phyloP scores from a whole-genome alignment of 2,113 vertebrate species.

The Dendrocopos noguchii region DNA sequence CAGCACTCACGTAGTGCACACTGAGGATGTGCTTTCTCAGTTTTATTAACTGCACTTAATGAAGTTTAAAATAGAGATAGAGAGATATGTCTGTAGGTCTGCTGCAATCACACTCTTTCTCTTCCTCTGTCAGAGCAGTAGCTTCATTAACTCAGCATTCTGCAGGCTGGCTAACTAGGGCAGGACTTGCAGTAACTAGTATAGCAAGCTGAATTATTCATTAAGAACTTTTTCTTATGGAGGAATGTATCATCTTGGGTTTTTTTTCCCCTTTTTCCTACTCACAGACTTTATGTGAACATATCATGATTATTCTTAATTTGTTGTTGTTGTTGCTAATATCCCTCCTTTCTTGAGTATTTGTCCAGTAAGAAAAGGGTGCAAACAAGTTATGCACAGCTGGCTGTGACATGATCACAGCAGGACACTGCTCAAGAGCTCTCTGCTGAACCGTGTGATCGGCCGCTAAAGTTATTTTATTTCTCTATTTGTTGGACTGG shows the following conservation, averaged over 20 bases:
- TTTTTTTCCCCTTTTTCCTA: not conserved
- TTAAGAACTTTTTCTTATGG: conserved; percentile 19
- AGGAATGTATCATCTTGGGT: not conserved
- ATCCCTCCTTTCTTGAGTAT: not conserved
- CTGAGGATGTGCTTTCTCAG: not conserved
- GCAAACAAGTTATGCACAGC: not conserved
- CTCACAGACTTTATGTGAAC: not conserved
- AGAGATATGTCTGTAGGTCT: not conserved
- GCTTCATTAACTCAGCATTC: conserved; percentile 54
- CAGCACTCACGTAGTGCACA: not conserved
- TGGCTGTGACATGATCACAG: not conserved
- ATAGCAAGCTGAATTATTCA: conserved; percentile 61
- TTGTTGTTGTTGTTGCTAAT: not conserved
- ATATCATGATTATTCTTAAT: not conserved
- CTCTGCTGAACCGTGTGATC: not conserved
- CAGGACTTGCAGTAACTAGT: conserved; percentile 51
- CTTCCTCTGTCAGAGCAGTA: not conserved
- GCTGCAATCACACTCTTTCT: not conserved
- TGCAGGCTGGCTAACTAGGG: conserved; percentile 49
- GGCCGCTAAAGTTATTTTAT: conserved; percentile 4
- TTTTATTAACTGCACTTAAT: conserved; percentile 14
- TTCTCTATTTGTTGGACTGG: not conserved
- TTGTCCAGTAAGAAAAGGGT: not conserved
- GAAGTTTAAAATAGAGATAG: not conserved
- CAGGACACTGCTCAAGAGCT: not conserved